Evolutionary conservation across 2,888 invertebrate species (phyloP).

Genomic region (Drosophila cyrtoloma): DNA sequence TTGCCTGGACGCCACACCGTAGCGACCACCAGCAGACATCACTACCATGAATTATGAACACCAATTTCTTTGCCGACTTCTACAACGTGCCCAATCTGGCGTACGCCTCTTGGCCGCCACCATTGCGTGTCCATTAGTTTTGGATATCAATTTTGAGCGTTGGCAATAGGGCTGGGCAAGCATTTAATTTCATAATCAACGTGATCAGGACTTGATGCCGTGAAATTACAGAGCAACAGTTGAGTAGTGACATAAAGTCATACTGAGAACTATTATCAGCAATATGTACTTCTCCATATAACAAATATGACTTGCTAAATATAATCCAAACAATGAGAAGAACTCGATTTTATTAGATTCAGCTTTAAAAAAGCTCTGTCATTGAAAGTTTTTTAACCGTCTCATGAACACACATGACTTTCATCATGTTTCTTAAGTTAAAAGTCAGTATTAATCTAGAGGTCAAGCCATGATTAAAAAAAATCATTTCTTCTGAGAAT

Average conservation of each 20-base stretch:
- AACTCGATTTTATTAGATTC: neutral
- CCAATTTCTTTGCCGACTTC: constrained; percentile 51
- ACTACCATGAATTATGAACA: constrained; percentile 67
- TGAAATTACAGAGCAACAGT: constrained; percentile 9
- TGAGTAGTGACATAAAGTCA: neutral
- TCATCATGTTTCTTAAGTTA: neutral
- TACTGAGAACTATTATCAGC: neutral
- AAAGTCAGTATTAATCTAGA: neutral
- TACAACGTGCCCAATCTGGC: neutral
- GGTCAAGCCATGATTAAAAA: neutral
- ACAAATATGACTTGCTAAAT: neutral
- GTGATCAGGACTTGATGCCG: constrained; percentile 45
- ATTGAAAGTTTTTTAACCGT: neutral
- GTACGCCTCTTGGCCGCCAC: constrained; percentile 11
- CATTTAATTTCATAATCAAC: constrained; percentile 68
- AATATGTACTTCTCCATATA: neutral
- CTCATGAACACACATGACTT: neutral
- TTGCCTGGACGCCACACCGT: constrained; percentile 40
- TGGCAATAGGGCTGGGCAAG: constrained; percentile 58
- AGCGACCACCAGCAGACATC: constrained; percentile 44
- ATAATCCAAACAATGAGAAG: neutral
- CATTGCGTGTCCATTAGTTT: constrained; percentile 66
- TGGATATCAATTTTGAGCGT: constrained; percentile 70
- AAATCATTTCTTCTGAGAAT: neutral
- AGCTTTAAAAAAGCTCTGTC: neutral